Evolutionary conservation across 64 coral and sea anemone genomes (phyloP).

Genomic region (Dendronephthya gigantea): DNA sequence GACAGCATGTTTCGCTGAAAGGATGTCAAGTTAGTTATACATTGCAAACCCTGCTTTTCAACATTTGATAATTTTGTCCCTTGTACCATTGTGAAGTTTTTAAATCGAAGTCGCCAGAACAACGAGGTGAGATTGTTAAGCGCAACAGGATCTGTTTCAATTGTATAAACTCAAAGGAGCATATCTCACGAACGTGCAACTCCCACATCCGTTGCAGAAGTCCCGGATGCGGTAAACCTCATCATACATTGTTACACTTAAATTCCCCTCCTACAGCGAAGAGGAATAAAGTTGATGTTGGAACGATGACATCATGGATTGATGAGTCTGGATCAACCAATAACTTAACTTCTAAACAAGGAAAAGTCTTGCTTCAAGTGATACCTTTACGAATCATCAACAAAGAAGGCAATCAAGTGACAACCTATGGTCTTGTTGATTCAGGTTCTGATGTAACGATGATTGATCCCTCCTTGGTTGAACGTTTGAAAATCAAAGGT

Average conservation of each 20-base stretch:
- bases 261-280: background rate
- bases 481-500: constrained; percentile 28
- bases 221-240: constrained; percentile 28
- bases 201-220: constrained; percentile 13
- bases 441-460: constrained; percentile 44
- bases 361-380: constrained; percentile 34
- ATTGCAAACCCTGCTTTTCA: no score
- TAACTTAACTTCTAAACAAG: background rate
- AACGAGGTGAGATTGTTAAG: constrained; percentile 31
- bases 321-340: background rate
- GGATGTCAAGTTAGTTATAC: no score
- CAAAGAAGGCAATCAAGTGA: constrained; percentile 12
- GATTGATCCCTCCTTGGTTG: constrained; percentile 32
- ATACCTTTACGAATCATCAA: constrained; percentile 38
- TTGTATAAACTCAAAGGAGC: constrained; percentile 28
- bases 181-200: constrained; percentile 19
- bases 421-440: constrained; percentile 43
- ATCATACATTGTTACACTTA: constrained; percentile 43
- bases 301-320: background rate
- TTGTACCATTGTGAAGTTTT: constrained; percentile 37
- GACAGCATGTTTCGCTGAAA: no score
- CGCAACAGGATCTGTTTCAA: constrained; percentile 38
- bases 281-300: background rate
- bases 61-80: background rate
- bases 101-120: constrained; percentile 20